These are phyloP conservation scores for Pyrochroa serraticornis DNA, from an alignment of 2,888 invertebrate species.

Conservation along the genomic window DNA sequence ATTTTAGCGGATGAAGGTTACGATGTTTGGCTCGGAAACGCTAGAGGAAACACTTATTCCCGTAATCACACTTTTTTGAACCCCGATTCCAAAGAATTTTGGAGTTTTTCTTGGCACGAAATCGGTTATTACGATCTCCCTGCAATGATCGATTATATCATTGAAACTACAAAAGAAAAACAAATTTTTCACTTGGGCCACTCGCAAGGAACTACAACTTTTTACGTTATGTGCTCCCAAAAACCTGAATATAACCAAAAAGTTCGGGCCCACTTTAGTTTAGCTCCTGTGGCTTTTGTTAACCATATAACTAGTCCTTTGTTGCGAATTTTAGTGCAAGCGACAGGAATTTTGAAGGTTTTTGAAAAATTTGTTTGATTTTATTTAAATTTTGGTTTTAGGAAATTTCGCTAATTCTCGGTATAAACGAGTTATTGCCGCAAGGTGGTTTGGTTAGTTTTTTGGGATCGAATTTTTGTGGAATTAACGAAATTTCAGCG, in stretches of 20 bases:
- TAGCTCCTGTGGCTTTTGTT: slow-evolving; percentile 67
- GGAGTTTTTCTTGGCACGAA: slow-evolving; percentile 61
- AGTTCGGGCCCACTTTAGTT: slow-evolving; percentile 61
- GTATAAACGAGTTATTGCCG: slow-evolving; percentile 66
- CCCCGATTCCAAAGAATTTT: slow-evolving; percentile 21
- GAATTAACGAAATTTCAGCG: neutral
- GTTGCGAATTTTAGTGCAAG: neutral
- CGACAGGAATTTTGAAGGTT: too few species aligned
- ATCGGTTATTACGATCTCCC: slow-evolving; percentile 64
- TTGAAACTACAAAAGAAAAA: slow-evolving; percentile 52
- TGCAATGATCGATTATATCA: slow-evolving; percentile 61
- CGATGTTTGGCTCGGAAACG: slow-evolving; percentile 65
- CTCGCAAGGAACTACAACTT: slow-evolving; percentile 66
- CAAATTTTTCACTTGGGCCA: slow-evolving; percentile 66
- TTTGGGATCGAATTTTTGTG: slow-evolving; percentile 34
- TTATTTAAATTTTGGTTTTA: slow-evolving; percentile 68
- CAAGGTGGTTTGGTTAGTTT: slow-evolving; percentile 58
- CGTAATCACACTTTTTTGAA: slow-evolving; percentile 53
- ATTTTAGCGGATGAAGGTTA: slow-evolving; percentile 48
- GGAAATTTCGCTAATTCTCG: slow-evolving; percentile 72
- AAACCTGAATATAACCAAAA: slow-evolving; percentile 62
- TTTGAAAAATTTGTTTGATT: slow-evolving; percentile 47
- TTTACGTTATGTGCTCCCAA: slow-evolving; percentile 62
- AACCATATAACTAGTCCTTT: slow-evolving; percentile 57
- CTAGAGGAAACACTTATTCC: slow-evolving; percentile 65